phyloP scores from a whole-genome alignment of 2,888 invertebrate genomes.

The Hirtodrosophila duncani region DNA sequence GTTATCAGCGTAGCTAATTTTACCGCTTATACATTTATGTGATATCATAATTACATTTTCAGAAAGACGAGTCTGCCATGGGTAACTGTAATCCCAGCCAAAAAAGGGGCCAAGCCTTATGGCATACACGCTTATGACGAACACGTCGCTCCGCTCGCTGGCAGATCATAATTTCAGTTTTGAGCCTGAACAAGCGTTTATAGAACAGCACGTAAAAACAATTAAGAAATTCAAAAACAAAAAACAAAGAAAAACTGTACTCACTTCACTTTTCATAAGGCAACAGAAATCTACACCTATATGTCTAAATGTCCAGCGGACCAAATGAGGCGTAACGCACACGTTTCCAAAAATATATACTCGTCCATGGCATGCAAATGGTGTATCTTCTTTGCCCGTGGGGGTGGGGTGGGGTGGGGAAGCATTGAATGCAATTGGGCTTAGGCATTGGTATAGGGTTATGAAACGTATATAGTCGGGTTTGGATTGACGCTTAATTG shows the following conservation, averaged over 20 bases:
- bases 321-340: conserved; percentile 53
- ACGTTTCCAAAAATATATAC: conserved; percentile 64
- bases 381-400: conserved; percentile 10
- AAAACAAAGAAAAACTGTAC: no score
- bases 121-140: conserved; percentile 25
- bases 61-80: conserved; percentile 30
- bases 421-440: conserved; percentile 47
- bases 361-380: conserved; percentile 15
- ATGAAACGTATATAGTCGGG: conserved; percentile 38
- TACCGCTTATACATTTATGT: conserved; percentile 47
- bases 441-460: conserved; percentile 31
- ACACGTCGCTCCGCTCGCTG: conserved; percentile 49
- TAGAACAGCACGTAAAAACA: conserved; percentile 59
- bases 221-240: no score
- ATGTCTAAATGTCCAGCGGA: conserved; percentile 51
- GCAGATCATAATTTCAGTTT: conserved; percentile 51
- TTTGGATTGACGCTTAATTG: conserved; percentile 58
- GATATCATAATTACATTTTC: conserved; percentile 45
- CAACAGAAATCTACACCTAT: conserved; percentile 41
- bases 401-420: conserved; percentile 9
- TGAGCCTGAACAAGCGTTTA: conserved; percentile 36
- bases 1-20: conserved; percentile 39
- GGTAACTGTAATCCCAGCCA: conserved; percentile 53
- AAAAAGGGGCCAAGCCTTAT: conserved; percentile 42
- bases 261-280: conserved; percentile 32